Base-by-base conservation (phyloP, 2,888 invertebrate species). In the Idaea aversata region DNA sequence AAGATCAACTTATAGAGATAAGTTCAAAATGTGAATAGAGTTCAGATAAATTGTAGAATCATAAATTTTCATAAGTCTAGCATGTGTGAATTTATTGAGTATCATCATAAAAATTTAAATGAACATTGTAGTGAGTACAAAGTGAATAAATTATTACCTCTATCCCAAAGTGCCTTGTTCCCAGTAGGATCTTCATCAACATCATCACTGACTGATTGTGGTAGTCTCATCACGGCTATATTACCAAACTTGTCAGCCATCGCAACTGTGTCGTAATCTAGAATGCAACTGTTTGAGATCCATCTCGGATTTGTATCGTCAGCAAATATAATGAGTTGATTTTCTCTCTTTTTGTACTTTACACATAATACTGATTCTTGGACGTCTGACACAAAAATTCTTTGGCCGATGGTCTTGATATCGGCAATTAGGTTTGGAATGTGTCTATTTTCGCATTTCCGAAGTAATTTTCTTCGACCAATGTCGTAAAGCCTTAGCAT, bases 131-230 rank as follows among this genome's bases (percentile, higher is more conserved):
- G 10, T 38, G 16, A 34, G n/a, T 15, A 58, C 13, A 62, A 35
- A 34, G 62, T 59, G 58, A 57, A 7, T n/a, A 6, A 10, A 15
- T 65, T 66, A 57, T 84, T 80, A 90, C 94, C 96, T 84, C 97
- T 94, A 83, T 97, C 97, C 99, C 99, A 99, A 0, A 99, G 93
- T 0, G 99, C 98, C 87, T 99, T 99, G 81, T 98, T 99, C 61
- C 99, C 99, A 0, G 99, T 99, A 0, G 99, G 99, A 91, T 99
- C 99, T 89, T 99, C 99, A 85, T 99, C 99, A 0, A 99, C 98
- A 84, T 99, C 99, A 88, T 99, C 99, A 35, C 97, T 97, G 1
- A 98, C 97, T 67, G 98, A 97, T 64, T 96, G 95, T 0, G 99
- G 98, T 65, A 99, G 86, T 61, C 99, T 94, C 79, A 99, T 96